A percentile compares a stretch with the other conserved stretches of the same genome.
phyloP scores from a whole-genome alignment of 2,797 vertebrate genomes.

The Spheniscus humboldti region DNA sequence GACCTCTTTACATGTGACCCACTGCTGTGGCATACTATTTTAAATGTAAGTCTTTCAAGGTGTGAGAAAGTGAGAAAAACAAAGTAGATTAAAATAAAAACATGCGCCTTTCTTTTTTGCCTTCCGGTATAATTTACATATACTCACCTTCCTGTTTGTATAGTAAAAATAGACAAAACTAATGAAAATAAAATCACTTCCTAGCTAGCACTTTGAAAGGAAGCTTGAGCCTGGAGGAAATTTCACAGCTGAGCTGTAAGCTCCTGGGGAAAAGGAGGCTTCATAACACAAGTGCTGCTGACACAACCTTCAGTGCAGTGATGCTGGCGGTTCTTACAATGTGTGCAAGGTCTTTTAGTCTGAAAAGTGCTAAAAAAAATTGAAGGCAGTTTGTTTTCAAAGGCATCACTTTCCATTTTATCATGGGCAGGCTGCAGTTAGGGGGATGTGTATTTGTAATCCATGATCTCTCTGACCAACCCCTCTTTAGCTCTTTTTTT shows the following conservation, averaged over 20 bases:
- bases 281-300: background rate
- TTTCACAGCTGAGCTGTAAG: slow-evolving; percentile 10
- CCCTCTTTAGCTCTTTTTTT: background rate
- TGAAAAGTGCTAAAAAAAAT: background rate
- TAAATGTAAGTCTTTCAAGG: background rate
- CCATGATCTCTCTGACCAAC: background rate
- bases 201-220: background rate
- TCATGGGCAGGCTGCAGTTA: background rate
- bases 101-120: background rate
- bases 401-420: background rate
- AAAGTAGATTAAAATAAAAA: background rate
- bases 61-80: background rate
- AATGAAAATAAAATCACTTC: slow-evolving; percentile 25
- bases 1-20: background rate
- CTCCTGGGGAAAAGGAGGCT: background rate
- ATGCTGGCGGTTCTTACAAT: background rate
- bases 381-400: background rate
- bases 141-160: background rate
- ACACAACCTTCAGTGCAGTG: background rate
- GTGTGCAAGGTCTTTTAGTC: background rate
- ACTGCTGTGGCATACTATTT: background rate
- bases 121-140: background rate
- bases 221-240: slow-evolving; percentile 9
- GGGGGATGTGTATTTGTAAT: background rate
- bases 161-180: background rate